Base-by-base conservation (phyloP, 30 jellyfish, hydroid and myxozoan genomes). In the Morbakka virulenta region DNA sequence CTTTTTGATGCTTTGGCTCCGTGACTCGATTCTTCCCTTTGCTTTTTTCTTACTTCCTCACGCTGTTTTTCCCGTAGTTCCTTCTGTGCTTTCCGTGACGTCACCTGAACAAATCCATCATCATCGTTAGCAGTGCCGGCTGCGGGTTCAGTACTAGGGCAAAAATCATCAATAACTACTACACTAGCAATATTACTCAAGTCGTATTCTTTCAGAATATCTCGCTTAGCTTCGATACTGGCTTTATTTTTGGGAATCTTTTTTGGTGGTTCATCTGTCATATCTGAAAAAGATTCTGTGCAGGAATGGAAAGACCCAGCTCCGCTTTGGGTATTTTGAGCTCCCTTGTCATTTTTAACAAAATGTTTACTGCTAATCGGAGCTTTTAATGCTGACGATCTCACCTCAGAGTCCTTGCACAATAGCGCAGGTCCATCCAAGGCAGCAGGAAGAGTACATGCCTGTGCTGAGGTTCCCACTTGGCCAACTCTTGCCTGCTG, bases 401-500 rank as follows among this genome's bases (percentile, higher is more conserved):
- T 83, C 32, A 72, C 95, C 95, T 83, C 95, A 83, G 95, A 77
- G 72, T 83, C 62, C 22, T 64, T 72, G 3, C 32, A 29, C 29
- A 64, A 82, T 29, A 77, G 74, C 50, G 65, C 36, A 32, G 80
- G 24, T n/a, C 72, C 62, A 65, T 84, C 85, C 32, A 77, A 94
- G 98, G 98, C 98, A 91, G 98, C 98, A 91, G 98, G 87, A 61
- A 67, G 95, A 85, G 95, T 73, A 34, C 31, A 74, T 30, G 74
- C 86, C 80, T 49, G 72, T 49, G 66, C 94, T 69, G 96, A 84
- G 90, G 96, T 57, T 36, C 64, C 84, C 65, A 65, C 80, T 31
- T 79, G 87, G 62, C 98, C 89, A 30, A 83, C 95, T 84, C 95
- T 66, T 29, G 78, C 94, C 98, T 91, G 98, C 98, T 91, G 98